Evolutionary conservation across 1,140 invertebrate species (phyloP).

Genomic region (Bombus superbus): DNA sequence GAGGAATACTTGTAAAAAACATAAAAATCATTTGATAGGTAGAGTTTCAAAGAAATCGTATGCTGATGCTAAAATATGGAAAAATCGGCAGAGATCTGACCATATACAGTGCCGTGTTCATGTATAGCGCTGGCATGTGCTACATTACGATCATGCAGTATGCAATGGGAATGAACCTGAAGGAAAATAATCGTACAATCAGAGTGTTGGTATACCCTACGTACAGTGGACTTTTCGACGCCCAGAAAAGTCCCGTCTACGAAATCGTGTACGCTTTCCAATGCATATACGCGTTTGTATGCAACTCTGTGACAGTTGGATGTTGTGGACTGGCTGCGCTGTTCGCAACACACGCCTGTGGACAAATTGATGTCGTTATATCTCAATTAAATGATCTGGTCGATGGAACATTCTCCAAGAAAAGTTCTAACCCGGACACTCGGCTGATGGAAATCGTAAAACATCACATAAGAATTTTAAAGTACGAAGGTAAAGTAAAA

Average conservation of each 20-base stretch:
- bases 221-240: conserved; percentile 38
- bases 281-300: conserved; percentile 38
- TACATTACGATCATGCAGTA: conserved; percentile 36
- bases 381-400: conserved; percentile 50
- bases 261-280: conserved; percentile 56
- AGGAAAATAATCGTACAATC: conserved; percentile 49
- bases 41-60: neutral
- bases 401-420: neutral
- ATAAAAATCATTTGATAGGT: conserved; percentile 29
- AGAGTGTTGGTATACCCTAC: conserved; percentile 51
- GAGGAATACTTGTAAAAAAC: neutral
- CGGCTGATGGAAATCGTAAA: conserved; percentile 49
- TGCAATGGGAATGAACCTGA: neutral
- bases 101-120: conserved; percentile 43
- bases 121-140: conserved; percentile 50
- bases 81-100: conserved; percentile 53
- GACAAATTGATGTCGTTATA: conserved; percentile 62
- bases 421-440: neutral
- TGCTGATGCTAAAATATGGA: conserved; percentile 56
- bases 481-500: conserved; percentile 20
- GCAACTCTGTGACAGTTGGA: conserved; percentile 28
- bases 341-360: conserved; percentile 10
- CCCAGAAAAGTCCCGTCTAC: conserved; percentile 47
- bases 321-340: neutral
- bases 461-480: conserved; percentile 43